phyloP scores from a whole-genome alignment of 2,797 vertebrate species.

The Danio jaintianensis region DNA sequence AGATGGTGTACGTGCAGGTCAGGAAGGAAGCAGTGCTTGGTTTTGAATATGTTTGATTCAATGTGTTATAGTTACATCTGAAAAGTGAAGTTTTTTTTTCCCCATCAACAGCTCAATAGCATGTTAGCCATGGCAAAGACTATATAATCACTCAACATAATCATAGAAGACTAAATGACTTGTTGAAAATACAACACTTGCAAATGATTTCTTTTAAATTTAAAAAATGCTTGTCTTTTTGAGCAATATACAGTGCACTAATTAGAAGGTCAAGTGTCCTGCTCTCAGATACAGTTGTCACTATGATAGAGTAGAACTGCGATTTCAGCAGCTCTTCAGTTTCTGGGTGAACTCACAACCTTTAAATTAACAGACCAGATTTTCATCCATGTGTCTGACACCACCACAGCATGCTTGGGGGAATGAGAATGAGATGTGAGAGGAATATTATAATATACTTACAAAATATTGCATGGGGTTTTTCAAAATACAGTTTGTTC shows the following conservation, averaged over 20 bases:
- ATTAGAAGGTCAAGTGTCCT: constrained; percentile 2
- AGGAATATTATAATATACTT: neutral
- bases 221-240: neutral
- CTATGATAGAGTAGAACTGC: neutral
- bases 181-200: neutral
- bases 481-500: neutral
- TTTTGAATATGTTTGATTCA: constrained; percentile 5
- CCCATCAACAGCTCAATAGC: constrained; percentile 12
- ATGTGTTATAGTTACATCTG: neutral
- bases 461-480: neutral
- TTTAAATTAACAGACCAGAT: constrained; percentile 24
- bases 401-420: neutral
- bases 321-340: constrained; percentile 15
- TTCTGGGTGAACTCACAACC: constrained; percentile 15
- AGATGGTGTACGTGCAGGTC: neutral
- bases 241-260: neutral
- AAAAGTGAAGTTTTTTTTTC: neutral
- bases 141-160: constrained; percentile 1
- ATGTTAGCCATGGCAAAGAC: neutral
- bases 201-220: neutral
- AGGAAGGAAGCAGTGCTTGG: neutral
- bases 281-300: neutral
- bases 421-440: constrained; percentile 6
- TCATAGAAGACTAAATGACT: neutral
- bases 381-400: neutral